Conservation (phyloP, 2,113 vertebrate genomes). For the Nyctereutes procyonoides region DNA sequence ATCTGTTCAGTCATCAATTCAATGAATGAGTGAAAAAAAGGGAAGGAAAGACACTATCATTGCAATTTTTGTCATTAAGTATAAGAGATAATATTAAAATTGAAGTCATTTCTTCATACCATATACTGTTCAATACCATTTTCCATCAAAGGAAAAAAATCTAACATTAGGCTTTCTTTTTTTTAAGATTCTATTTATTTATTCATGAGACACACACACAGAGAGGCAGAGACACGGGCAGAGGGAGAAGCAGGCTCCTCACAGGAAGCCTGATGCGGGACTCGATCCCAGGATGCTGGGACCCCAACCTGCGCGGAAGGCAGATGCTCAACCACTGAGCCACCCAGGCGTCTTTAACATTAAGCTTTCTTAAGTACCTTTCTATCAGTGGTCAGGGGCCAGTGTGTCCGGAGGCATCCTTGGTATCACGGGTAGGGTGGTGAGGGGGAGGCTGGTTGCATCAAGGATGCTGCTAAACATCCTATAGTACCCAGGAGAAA, state of each 20-base stretch:
- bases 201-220: too few relatives aligned
- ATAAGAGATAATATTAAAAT: conserved; percentile 50
- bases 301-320: too few relatives aligned
- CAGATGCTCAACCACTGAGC: too few relatives aligned
- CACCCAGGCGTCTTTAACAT: neutral
- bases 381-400: neutral
- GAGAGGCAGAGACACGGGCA: too few relatives aligned
- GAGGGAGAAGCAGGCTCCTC: too few relatives aligned
- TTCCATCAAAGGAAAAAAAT: neutral
- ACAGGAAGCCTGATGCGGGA: too few relatives aligned
- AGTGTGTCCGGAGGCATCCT: neutral
- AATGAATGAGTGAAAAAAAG: neutral
- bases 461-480: neutral
- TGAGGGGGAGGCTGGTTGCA: fast-evolving
- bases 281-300: too few relatives aligned
- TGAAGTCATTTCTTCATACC: neutral
- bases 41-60: neutral
- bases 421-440: neutral
- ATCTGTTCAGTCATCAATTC: neutral
- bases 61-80: conserved; percentile 20
- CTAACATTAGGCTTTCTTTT: neutral
- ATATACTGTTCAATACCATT: neutral
- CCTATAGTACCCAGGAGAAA: neutral
- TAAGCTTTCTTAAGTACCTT: neutral
- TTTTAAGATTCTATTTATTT: too few relatives aligned